phyloP scores from a whole-genome alignment of 2,888 invertebrate species.

The Acholoe squamosa region DNA sequence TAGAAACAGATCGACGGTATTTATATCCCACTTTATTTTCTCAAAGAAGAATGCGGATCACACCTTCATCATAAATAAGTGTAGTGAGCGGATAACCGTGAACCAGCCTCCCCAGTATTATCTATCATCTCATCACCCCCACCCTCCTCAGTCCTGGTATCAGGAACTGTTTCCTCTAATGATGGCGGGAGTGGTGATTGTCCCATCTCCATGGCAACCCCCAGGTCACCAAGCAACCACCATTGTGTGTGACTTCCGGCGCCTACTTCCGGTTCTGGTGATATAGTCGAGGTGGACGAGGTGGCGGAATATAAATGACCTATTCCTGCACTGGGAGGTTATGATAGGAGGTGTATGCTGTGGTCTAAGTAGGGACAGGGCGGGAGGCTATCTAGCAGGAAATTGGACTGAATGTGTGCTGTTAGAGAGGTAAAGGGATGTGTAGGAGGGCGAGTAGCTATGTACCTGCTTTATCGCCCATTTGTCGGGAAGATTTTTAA shows the following conservation, averaged over 20 bases:
- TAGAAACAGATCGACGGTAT: too few species aligned
- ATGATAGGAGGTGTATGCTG: conserved; percentile 42
- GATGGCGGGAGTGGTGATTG: conserved; percentile 53
- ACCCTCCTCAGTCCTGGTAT: too few species aligned
- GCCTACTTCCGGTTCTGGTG: conserved; percentile 28
- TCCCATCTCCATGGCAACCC: conserved; percentile 63
- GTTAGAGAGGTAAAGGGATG: neutral
- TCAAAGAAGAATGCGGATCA: neutral
- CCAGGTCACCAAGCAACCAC: conserved; percentile 47
- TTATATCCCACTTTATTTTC: too few species aligned
- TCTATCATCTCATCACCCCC: too few species aligned
- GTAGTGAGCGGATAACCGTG: neutral
- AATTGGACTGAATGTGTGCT: conserved; percentile 42
- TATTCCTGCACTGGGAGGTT: neutral
- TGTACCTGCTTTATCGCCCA: too few species aligned
- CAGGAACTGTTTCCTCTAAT: conserved; percentile 35
- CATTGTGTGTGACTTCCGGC: conserved; percentile 64
- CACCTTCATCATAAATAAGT: conserved; percentile 8
- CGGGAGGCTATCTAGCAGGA: neutral
- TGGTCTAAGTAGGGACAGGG: neutral
- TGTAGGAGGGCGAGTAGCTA: neutral
- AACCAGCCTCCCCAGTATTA: too few species aligned
- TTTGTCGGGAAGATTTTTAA: too few species aligned
- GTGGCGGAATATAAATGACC: neutral
- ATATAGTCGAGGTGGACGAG: neutral